phyloP scores from a whole-genome alignment of 2,888 invertebrate species.

The Exephanes ischioxanthus region DNA sequence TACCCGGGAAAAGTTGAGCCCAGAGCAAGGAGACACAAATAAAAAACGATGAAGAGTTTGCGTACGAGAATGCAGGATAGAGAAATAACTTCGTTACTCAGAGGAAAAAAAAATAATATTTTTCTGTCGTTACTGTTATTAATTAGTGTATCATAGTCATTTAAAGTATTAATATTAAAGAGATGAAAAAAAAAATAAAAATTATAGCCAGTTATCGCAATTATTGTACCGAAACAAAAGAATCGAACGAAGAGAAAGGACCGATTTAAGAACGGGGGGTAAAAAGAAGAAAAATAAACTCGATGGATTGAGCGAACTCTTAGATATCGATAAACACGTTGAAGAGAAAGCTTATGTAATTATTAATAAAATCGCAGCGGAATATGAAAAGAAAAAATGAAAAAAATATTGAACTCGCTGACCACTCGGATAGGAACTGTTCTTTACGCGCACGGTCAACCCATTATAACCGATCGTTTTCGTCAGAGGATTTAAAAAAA shows the following conservation, averaged over 20 bases:
- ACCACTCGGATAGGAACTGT: constrained; percentile 8
- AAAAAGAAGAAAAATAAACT: constrained; percentile 19
- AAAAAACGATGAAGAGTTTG: constrained; percentile 36
- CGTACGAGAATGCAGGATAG: constrained; percentile 61
- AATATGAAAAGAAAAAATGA: constrained; percentile 20
- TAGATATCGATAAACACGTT: constrained; percentile 36
- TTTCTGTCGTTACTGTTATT: constrained; percentile 78
- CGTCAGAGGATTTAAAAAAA: constrained; percentile 9
- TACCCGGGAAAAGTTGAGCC: constrained; percentile 6
- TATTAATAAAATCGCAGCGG: constrained; percentile 32
- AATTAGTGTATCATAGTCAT: constrained; percentile 71
- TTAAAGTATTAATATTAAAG: constrained; percentile 62
- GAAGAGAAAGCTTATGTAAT: constrained; percentile 37
- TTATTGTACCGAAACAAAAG: constrained; percentile 53
- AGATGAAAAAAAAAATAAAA: constrained; percentile 33
- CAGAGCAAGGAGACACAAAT: constrained; percentile 26
- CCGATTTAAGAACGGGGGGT: constrained; percentile 16
- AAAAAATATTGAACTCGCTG: constrained; percentile 27
- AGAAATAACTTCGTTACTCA: constrained; percentile 70
- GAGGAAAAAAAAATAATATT: constrained; percentile 73
- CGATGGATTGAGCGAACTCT: constrained; percentile 44
- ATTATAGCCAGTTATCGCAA: constrained; percentile 61
- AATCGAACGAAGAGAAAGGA: constrained; percentile 18
- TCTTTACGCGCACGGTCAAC: constrained; percentile 49
- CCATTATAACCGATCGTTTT: constrained; percentile 64